These are phyloP conservation scores for Numenius phaeopus DNA, from an alignment of 2,797 vertebrate genomes.

Conservation along the genomic window DNA sequence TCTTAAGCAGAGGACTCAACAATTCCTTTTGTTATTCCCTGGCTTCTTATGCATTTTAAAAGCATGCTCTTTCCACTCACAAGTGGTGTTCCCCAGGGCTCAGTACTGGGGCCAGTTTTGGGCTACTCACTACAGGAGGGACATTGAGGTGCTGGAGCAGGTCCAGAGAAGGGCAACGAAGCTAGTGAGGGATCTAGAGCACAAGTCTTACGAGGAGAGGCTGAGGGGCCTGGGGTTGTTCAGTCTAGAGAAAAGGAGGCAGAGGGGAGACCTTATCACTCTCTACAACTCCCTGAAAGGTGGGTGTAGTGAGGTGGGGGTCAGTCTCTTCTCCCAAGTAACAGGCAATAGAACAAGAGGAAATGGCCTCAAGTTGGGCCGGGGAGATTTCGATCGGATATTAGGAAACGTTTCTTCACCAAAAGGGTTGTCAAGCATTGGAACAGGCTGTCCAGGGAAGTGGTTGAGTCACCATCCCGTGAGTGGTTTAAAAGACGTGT, in stretches of 20 bases:
- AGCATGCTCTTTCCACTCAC: background rate
- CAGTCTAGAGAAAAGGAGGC: background rate
- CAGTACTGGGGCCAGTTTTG: background rate
- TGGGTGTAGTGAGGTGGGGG: too few relatives aligned
- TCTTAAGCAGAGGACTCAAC: constrained; percentile 12
- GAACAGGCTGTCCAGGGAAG: background rate
- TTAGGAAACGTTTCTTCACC: background rate
- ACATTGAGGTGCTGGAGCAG: background rate
- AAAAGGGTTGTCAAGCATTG: background rate
- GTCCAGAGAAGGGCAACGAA: background rate
- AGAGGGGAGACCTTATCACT: background rate
- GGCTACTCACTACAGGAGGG: background rate
- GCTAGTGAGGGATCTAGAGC: background rate
- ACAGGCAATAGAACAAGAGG: background rate
- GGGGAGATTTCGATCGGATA: background rate
- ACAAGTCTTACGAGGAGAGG: background rate
- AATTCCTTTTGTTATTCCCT: constrained; percentile 40
- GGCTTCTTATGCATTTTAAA: constrained; percentile 35
- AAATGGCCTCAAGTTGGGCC: background rate
- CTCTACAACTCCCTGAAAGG: background rate
- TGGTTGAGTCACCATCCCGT: background rate
- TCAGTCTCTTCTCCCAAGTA: background rate
- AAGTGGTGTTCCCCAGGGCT: background rate
- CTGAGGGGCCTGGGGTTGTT: background rate
- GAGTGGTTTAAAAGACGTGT: background rate